Evolutionary conservation across 2,113 vertebrate species (phyloP), one percentile per base, ranked within the genome.

Genomic region (Channa maculata): DNA sequence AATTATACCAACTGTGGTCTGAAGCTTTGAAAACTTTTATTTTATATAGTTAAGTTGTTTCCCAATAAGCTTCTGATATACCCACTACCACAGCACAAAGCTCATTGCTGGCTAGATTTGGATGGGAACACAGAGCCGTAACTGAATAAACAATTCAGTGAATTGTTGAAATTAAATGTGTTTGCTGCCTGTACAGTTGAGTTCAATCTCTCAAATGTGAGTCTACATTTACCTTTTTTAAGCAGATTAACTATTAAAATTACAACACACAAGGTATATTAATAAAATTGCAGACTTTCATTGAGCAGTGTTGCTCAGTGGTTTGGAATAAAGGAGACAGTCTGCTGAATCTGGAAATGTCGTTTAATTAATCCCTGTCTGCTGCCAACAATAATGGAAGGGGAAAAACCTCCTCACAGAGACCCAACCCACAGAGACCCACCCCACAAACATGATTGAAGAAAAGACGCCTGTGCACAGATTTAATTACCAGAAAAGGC

Each of bases 271-370:
- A 24, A 24, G 24, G 24, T 24, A 24, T 24, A 24, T 24, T 24
- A 24, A 24, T 24, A 24, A 24, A 24, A 24, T 24, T 50, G 24
- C 24, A 24, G 64, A 57, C 43, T 57, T 70, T 68, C 44, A 61
- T 60, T 52, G 9, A 36, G 62, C 10, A 39, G 48, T 13, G 33
- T 15, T 1, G 24, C 65, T 57, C 39, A 14, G 57, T 57, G 71
- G 51, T 61, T 11, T 77, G 78, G 62, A 15, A 71, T 50, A 8
- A 58, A 54, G 53, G 50, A 69, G 10, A 37, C 75, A 66, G 65
- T 70, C 61, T 79, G 80, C 85, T 83, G 69, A 84, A 77, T 78
- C 49, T 75, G 72, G 46, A 84, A 79, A 79, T 75, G 67, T 60
- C 49, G 49, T 51, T 78, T 75, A 79, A 89, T 89, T 79, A 85